Evolutionary conservation across 1,140 invertebrate species (phyloP).

Genomic region (Himalopsyche phryganea): DNA sequence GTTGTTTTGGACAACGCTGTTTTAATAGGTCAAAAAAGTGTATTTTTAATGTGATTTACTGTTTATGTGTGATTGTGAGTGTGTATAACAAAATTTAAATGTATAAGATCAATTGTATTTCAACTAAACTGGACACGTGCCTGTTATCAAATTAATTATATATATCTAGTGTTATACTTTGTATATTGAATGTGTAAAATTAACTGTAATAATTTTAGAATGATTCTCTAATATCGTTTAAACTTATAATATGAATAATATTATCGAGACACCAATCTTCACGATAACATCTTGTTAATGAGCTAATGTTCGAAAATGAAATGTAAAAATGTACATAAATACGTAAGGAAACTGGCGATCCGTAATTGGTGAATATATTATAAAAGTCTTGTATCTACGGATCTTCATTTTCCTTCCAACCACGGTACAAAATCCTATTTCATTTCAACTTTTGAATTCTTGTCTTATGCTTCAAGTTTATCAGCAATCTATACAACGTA

Average conservation of each 20-base stretch:
- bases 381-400: background rate
- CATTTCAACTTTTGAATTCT: too few species aligned
- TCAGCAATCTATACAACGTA: too few species aligned
- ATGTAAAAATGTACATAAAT: slow-evolving; percentile 2
- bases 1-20: too few species aligned
- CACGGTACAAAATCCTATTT: slow-evolving; percentile 1
- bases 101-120: background rate
- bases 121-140: slow-evolving; percentile 24
- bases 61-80: background rate
- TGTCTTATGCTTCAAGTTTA: too few species aligned
- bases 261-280: too few species aligned
- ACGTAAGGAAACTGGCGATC: background rate
- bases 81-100: background rate
- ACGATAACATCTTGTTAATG: too few species aligned
- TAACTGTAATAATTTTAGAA: background rate
- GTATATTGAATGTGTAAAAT: slow-evolving; percentile 14
- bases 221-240: background rate
- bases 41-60: background rate
- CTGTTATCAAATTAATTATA: slow-evolving; percentile 14
- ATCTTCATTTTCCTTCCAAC: background rate
- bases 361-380: background rate
- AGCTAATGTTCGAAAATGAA: background rate
- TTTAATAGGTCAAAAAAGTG: too few species aligned
- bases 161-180: slow-evolving; percentile 11
- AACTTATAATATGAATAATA: too few species aligned